These are phyloP conservation scores for Malacoctenus gilli DNA, from an alignment of 2,797 vertebrate species.

Conservation along the genomic window DNA sequence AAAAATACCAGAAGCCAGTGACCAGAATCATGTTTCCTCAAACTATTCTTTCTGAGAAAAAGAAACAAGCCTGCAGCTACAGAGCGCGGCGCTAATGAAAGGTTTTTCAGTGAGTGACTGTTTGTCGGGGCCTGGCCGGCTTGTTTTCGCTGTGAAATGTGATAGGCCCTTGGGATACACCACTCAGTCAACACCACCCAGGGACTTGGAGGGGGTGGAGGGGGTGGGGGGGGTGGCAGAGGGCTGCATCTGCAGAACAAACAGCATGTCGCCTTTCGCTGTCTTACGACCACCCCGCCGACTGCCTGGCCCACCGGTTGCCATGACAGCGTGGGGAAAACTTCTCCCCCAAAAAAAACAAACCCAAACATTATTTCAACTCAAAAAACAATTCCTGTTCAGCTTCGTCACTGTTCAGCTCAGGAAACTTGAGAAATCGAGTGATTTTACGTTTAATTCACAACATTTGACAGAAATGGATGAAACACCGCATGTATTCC, in stretches of 20 bases:
- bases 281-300: conserved; percentile 61
- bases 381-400: conserved; percentile 27
- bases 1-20: conserved; percentile 25
- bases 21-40: conserved; percentile 29
- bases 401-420: conserved; percentile 1
- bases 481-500: no score
- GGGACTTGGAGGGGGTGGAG: conserved; percentile 67
- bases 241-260: conserved; percentile 73
- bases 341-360: no score
- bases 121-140: conserved; percentile 44
- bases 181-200: conserved; percentile 63
- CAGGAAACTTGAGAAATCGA: no score
- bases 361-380: conserved; percentile 48
- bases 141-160: conserved; percentile 73
- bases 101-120: conserved; percentile 58
- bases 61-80: conserved; percentile 31
- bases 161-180: conserved; percentile 66
- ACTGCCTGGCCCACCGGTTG: conserved; percentile 62
- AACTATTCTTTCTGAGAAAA: conserved; percentile 29
- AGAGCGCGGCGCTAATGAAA: conserved; percentile 49
- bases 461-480: no score
- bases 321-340: conserved; percentile 63
- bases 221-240: no score
- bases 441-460: neutral
- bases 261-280: conserved; percentile 61